phyloP scores from a whole-genome alignment of 2,797 vertebrate species.

The Melanotaenia nigrans region DNA sequence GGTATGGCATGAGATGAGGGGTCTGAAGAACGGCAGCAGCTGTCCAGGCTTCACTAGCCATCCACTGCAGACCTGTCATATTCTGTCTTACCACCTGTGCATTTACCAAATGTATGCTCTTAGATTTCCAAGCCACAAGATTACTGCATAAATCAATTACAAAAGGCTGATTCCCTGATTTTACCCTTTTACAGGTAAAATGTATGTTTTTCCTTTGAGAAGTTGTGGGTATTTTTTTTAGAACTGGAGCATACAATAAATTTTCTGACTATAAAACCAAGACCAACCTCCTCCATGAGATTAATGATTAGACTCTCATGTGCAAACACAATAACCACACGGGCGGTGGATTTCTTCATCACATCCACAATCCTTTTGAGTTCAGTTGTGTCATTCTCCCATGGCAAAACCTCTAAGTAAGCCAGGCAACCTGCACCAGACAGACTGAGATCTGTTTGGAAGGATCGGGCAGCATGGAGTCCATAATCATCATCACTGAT shows the following conservation, averaged over 20 bases:
- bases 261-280: not conserved
- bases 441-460: constrained; percentile 52
- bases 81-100: constrained; percentile 66
- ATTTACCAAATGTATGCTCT: constrained; percentile 1
- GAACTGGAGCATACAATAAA: not conserved
- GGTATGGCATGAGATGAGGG: constrained; percentile 53
- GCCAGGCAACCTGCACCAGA: constrained; percentile 67
- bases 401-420: constrained; percentile 71
- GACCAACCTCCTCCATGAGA: constrained; percentile 55
- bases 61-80: constrained; percentile 67
- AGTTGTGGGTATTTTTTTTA: too few relatives aligned
- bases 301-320: constrained; percentile 48
- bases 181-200: not conserved
- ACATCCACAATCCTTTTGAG: constrained; percentile 47
- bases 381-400: constrained; percentile 45
- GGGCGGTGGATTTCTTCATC: constrained; percentile 55
- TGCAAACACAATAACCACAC: constrained; percentile 60
- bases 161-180: not conserved
- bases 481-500: constrained; percentile 80
- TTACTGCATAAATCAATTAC: not conserved
- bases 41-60: constrained; percentile 69
- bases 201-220: too few relatives aligned
- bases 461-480: constrained; percentile 66
- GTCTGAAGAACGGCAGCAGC: constrained; percentile 56
- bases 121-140: not conserved